Evolutionary conservation across 2,113 vertebrate species (phyloP).

Genomic region (Triplophysa dalaica): DNA sequence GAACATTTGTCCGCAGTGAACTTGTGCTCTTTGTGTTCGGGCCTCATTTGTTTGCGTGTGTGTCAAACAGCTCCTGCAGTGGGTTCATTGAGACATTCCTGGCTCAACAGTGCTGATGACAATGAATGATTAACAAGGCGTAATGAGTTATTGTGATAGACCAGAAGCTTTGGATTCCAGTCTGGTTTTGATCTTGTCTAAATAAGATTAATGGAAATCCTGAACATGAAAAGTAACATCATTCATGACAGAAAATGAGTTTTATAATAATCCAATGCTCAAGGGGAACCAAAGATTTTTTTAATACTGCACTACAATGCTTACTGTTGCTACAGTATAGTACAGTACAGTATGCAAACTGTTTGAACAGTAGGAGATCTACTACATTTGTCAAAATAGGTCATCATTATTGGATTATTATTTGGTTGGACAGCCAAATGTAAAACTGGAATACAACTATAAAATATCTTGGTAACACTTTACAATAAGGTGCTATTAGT

Average conservation of each 20-base stretch:
- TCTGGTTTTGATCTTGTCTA: constrained; percentile 21
- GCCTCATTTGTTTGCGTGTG: constrained; percentile 24
- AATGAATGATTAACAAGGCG: constrained; percentile 37
- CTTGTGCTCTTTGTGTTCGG: constrained; percentile 24
- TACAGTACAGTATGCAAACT: background rate
- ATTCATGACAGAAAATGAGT: background rate
- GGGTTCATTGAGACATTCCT: constrained; percentile 36
- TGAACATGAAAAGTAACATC: background rate
- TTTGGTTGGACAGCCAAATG: no score
- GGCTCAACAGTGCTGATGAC: constrained; percentile 27
- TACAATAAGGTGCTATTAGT: no score
- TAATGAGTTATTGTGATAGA: constrained; percentile 32
- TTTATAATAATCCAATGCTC: background rate
- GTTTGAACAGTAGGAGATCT: background rate
- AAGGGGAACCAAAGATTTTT: background rate
- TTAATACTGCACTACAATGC: no score
- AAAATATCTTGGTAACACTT: no score
- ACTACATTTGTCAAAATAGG: no score
- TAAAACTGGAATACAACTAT: no score
- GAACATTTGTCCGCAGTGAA: constrained; percentile 7
- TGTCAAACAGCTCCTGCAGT: constrained; percentile 15
- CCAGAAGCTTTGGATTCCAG: constrained; percentile 32
- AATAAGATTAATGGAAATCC: background rate
- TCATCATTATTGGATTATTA: no score
- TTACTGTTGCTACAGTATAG: no score